Percentiles rank a stretch among this genome's conserved stretches.
Conservation (phyloP, 1,140 invertebrate genomes). For the Drosophila serrata region DNA sequence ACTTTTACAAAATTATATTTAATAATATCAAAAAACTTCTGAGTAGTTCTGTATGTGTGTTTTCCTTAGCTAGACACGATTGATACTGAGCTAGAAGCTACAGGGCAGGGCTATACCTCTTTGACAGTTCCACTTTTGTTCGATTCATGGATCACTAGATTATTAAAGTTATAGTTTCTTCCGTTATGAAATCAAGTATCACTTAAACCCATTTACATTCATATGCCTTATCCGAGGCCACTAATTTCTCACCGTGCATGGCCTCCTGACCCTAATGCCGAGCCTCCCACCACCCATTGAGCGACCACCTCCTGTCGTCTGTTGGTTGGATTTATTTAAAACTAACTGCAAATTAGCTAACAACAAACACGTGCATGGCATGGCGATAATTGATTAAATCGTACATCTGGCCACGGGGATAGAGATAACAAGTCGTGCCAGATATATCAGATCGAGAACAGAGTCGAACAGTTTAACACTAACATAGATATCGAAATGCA, state of each 20-base stretch:
- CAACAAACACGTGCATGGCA: constrained; percentile 54
- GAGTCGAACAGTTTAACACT: constrained; percentile 25
- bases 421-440: constrained; percentile 13
- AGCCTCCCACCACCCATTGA: constrained; percentile 15
- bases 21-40: background rate
- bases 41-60: background rate
- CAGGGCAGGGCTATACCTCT: background rate
- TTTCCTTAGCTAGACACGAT: background rate
- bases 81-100: background rate
- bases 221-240: background rate
- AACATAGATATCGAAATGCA: constrained; percentile 46
- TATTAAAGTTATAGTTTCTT: no score
- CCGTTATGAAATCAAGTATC: no score
- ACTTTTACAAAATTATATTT: background rate
- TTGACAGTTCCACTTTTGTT: constrained; percentile 1
- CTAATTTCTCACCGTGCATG: constrained; percentile 7
- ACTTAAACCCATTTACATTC: background rate
- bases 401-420: constrained; percentile 12
- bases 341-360: constrained; percentile 55
- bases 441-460: constrained; percentile 15
- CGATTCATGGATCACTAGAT: constrained; percentile 5
- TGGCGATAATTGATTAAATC: constrained; percentile 39
- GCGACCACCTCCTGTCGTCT: constrained; percentile 10
- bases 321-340: constrained; percentile 44
- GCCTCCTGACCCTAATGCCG: constrained; percentile 1